Percentiles rank a stretch among this genome's conserved stretches.
These are phyloP conservation scores for Platichthys flesus DNA, from an alignment of 2,113 vertebrate genomes.

Conservation along the genomic window DNA sequence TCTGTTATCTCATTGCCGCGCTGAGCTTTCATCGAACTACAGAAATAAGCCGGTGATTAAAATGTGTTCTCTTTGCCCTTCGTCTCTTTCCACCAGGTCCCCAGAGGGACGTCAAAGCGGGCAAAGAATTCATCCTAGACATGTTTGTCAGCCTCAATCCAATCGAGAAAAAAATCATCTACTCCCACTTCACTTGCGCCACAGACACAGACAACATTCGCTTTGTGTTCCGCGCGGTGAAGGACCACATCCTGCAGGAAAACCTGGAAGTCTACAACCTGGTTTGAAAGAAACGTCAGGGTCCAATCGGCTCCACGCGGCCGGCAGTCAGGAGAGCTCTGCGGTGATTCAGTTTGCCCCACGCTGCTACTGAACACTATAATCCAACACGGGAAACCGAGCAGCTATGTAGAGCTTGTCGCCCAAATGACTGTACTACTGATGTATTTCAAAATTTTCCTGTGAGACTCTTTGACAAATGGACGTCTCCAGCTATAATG, in stretches of 20 bases:
- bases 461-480: slow-evolving; percentile 51
- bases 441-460: slow-evolving; percentile 60
- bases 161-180: slow-evolving; percentile 87
- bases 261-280: slow-evolving; percentile 87
- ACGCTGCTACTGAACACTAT: slow-evolving; percentile 53
- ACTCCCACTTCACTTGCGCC: slow-evolving; percentile 85
- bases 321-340: slow-evolving; percentile 35
- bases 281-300: slow-evolving; percentile 68
- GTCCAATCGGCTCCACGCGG: slow-evolving; percentile 34
- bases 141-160: slow-evolving; percentile 88
- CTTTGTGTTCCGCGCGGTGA: slow-evolving; percentile 80
- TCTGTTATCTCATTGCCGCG: neutral
- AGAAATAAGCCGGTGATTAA: slow-evolving; percentile 13
- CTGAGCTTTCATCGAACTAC: neutral
- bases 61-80: slow-evolving; percentile 1
- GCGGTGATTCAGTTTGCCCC: slow-evolving; percentile 45
- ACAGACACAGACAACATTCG: slow-evolving; percentile 83
- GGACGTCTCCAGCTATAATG: slow-evolving; percentile 53
- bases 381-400: slow-evolving; percentile 63
- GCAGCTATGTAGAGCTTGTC: slow-evolving; percentile 49
- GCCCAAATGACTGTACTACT: slow-evolving; percentile 61
- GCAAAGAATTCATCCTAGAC: slow-evolving; percentile 88
- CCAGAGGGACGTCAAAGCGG: slow-evolving; percentile 83
- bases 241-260: slow-evolving; percentile 83
- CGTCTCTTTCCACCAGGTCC: slow-evolving; percentile 77